Percentiles rank a stretch among this genome's conserved stretches.
phyloP scores from a whole-genome alignment of 2,113 vertebrate species.

The Burhinus oedicnemus region DNA sequence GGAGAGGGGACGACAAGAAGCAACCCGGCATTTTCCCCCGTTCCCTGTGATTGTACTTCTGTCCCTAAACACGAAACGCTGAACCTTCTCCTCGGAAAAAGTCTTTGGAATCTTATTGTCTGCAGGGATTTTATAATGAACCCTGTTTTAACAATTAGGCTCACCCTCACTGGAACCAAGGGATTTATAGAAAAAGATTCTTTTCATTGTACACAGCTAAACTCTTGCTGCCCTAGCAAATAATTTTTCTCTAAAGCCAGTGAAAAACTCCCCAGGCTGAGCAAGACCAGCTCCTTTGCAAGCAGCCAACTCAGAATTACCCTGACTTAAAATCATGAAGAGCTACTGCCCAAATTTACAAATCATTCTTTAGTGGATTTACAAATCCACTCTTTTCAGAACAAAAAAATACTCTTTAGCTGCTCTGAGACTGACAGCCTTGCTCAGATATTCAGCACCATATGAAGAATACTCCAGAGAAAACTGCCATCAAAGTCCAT shows the following conservation, averaged over 20 bases:
- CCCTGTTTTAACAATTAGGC: accelerated
- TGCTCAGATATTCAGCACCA: not conserved
- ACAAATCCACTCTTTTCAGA: not conserved
- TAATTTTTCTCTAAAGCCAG: not conserved
- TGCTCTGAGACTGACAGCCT: not conserved
- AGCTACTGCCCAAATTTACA: not conserved
- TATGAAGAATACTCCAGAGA: not conserved
- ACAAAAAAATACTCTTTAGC: not conserved
- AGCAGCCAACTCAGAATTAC: not conserved
- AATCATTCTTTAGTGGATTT: not conserved
- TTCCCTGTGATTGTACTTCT: not conserved
- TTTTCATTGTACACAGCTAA: not conserved
- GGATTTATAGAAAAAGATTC: not conserved
- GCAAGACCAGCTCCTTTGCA: not conserved
- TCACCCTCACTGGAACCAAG: not conserved
- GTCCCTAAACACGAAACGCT: not conserved
- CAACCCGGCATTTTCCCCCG: not conserved
- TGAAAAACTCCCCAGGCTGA: not conserved
- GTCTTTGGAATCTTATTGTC: not conserved
- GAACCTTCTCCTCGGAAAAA: not conserved
- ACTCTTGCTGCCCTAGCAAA: not conserved
- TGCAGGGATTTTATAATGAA: not conserved
- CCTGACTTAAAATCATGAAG: not conserved
- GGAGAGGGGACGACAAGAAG: not conserved
- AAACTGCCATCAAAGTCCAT: not conserved